Evolutionary conservation across 2,888 invertebrate species (phyloP).

Genomic region (Mesorhabditis spiculigera): DNA sequence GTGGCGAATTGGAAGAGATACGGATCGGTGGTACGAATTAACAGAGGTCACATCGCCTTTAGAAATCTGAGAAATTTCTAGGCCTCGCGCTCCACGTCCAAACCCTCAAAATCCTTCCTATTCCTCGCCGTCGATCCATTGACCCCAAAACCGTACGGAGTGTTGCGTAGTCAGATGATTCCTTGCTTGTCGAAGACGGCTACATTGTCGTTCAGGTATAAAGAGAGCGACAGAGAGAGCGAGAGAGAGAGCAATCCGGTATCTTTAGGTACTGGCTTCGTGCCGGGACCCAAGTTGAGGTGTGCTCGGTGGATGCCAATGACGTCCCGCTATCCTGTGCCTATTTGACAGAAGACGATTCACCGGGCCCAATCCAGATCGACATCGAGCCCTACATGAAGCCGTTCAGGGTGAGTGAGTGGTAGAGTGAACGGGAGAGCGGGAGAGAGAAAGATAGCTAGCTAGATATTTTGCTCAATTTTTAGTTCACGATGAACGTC

Average conservation of each 20-base stretch:
- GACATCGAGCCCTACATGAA: constrained; percentile 51
- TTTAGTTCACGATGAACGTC: constrained; percentile 51
- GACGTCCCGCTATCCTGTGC: constrained; percentile 43
- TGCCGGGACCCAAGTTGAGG: constrained; percentile 52
- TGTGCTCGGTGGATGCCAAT: constrained; percentile 52
- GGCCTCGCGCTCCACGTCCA: constrained; percentile 10
- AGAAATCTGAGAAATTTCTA: not conserved
- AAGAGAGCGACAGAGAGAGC: too few relatives aligned
- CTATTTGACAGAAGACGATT: constrained; percentile 49
- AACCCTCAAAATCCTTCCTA: constrained; percentile 47
- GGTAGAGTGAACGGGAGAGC: too few relatives aligned
- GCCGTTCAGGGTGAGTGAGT: constrained; percentile 40
- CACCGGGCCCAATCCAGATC: constrained; percentile 37
- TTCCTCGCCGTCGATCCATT: constrained; percentile 53
- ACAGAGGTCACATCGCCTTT: constrained; percentile 16
- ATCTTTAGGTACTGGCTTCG: constrained; percentile 51
- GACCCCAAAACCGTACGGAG: constrained; percentile 43
- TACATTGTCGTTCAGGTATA: constrained; percentile 45
- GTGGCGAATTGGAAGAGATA: constrained; percentile 46
- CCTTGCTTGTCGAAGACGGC: constrained; percentile 50
- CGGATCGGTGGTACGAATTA: constrained; percentile 39
- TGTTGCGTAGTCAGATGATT: constrained; percentile 44
- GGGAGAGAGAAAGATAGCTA: too few relatives aligned
- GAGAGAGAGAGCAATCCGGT: not conserved
- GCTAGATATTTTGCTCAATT: constrained; percentile 7